phyloP scores from a whole-genome alignment of 2,113 vertebrate genomes.

The Glaucomys volans region DNA sequence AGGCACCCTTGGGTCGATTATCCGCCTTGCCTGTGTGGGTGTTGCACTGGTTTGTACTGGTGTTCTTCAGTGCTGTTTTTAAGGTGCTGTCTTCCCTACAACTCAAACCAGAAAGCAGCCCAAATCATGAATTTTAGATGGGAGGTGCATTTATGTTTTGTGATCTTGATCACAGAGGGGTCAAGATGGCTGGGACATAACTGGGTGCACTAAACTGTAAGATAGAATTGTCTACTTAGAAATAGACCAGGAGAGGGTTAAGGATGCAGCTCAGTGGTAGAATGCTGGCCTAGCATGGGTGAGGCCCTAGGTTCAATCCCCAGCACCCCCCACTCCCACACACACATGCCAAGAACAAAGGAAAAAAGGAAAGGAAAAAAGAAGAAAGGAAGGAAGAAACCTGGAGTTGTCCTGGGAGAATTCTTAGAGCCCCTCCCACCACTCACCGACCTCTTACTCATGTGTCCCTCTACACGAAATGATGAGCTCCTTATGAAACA shows the following conservation, averaged over 20 bases:
- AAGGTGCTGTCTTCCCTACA: accelerated
- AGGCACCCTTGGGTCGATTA: accelerated
- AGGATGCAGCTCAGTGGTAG: too few species aligned
- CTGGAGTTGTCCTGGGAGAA: background rate
- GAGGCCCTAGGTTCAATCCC: too few species aligned
- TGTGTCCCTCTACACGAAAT: accelerated
- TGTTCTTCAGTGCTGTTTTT: background rate
- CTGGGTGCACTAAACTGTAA: background rate
- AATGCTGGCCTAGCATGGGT: too few species aligned
- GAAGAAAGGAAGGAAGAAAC: background rate
- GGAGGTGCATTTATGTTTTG: background rate
- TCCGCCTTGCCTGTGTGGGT: background rate
- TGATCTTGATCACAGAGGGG: background rate
- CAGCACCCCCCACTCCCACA: too few species aligned
- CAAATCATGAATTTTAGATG: background rate
- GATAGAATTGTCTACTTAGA: background rate
- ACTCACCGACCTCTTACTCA: background rate
- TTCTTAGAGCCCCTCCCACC: background rate
- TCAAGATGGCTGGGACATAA: background rate
- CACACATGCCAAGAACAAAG: background rate
- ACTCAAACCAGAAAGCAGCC: background rate
- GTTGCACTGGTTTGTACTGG: accelerated
- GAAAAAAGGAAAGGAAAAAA: background rate
- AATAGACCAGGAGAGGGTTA: background rate
- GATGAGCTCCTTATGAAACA: background rate